Base-by-base conservation (phyloP, 1,140 invertebrate genomes). In the Caligus rogercresseyi region DNA sequence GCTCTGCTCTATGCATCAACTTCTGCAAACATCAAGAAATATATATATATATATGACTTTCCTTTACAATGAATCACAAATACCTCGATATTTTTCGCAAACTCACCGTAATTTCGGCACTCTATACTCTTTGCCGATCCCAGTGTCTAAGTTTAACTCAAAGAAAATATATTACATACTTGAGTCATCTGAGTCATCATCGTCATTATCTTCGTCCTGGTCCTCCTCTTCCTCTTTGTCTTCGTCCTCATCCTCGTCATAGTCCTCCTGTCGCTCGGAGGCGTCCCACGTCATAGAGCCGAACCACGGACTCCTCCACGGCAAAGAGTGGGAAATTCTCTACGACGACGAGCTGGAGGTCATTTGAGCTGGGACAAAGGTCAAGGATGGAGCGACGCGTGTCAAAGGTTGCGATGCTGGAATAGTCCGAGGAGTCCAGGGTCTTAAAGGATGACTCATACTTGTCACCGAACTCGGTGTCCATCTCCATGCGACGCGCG, bases 401-500 rank as follows among this genome's bases (percentile, higher is more conserved):
- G 53, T 69, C 67, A 31, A 70, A 66, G 0, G 69, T 68, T 15
- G 66, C 67, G 71, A 96, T 95, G 67, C 82, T 89, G 25, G 83
- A 86, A 71, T 98, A 98, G 74, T 97, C 89, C 64, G 82, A 82
- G 3, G 89, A 82, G 77, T 98, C 92, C 65, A 98, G 77, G 3
- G 89, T 93, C 71, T 92, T 88, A 71, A 97, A 95, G 52, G 88
- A 93, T 16, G 89, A 86, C 63, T 85, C 83, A 72, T 81, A 88
- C 66, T 81, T 78, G 7, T 80, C 76, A 60, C 83, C 80, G 66
- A 84, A 81, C 56, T 59, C 66, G 24, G 72, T 74, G 63, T 82
- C 80, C 68, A 79, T 77, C 71, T 84, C 82, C 21, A 78, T 75
- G 13, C 18, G 21, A 1, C 82, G 74, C 0, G 76, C 76, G 67